Base-by-base conservation (phyloP, 2,888 invertebrate species). In the Drosophila melanosoma region DNA sequence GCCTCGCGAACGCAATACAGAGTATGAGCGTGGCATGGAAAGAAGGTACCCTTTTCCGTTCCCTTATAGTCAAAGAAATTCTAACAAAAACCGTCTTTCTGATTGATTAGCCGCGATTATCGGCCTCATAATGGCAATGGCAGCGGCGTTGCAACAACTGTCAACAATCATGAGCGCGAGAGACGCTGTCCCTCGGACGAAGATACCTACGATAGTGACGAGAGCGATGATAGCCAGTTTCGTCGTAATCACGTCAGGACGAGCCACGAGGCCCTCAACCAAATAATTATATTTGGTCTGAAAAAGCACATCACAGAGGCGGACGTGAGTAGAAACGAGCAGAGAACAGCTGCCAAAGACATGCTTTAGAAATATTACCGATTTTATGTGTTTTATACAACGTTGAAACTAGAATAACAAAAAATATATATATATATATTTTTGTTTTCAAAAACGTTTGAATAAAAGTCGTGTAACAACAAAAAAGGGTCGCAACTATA, bases 261-360 rank as follows among this genome's bases (percentile, higher is more conserved):
- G 20, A 68, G 81, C 58, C 76, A 70, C 40, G 76, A 79, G 42
- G 95, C 95, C 1, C 95, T 95, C 87, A 96, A 96, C 91, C 96
- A 96, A 66, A 95, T 96, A 65, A 96, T 96, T 94, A 95, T 96
- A 76, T 94, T 96, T 82, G 96, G 96, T 65, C 93, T 97, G 66
- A 95, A 96, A 32, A 95, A 95, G 82, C 96, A 96, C 91, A 95
- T 96, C 73, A 96, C 96, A 17, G 96, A 96, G 93, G 95, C 95
- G 92, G 96, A 96, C 93, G 96, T 96, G 94, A 94, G 95, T 94
- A 45, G 45, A 89, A 29, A 3, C 11, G 32, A 48, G 11, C 11
- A 23, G 8, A 38, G n/a, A 20, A 23, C 26, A 57, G 23, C 20
- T 60, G 26, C 26, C 60, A 20, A 61, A 20, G 10, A 26, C 53